Conservation (phyloP, 2,113 vertebrate genomes). For the Callocephalon fimbriatum region DNA sequence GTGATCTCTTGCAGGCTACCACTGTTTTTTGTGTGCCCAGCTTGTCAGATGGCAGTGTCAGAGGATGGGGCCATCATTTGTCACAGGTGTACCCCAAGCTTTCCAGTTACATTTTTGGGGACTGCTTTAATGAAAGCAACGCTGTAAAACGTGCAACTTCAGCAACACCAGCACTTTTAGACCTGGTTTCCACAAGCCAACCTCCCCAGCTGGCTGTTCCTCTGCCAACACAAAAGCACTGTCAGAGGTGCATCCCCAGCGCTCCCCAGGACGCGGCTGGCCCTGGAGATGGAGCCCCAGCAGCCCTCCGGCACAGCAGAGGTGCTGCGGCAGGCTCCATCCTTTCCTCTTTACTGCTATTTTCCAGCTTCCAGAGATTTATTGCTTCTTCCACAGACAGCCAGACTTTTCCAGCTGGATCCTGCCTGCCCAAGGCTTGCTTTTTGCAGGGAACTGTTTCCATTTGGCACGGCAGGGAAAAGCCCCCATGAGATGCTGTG, state of each 20-base stretch:
- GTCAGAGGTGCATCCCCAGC: rapidly evolving
- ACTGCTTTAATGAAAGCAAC: background rate
- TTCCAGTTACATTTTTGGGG: background rate
- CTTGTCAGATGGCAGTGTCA: background rate
- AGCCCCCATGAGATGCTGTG: rapidly evolving
- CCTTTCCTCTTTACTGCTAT: background rate
- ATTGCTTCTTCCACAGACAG: slow-evolving; percentile 43
- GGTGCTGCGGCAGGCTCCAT: rapidly evolving
- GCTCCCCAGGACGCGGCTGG: background rate
- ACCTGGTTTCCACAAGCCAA: background rate
- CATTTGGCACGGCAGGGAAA: rapidly evolving
- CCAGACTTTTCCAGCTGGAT: slow-evolving; percentile 57
- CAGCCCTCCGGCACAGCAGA: background rate
- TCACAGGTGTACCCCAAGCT: rapidly evolving
- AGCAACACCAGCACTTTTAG: background rate
- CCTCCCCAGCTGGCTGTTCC: background rate
- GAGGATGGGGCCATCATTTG: background rate
- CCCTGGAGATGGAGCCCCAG: rapidly evolving
- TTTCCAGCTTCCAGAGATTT: slow-evolving; percentile 61
- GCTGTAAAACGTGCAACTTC: background rate
- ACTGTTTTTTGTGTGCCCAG: background rate
- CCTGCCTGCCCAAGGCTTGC: background rate
- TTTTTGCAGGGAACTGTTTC: background rate
- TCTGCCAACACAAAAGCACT: background rate
- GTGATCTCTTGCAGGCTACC: background rate